A percentile compares a stretch with the other conserved stretches of the same genome.
phyloP scores from a whole-genome alignment of 2,888 invertebrate species.

The Tachystola acroxantha region DNA sequence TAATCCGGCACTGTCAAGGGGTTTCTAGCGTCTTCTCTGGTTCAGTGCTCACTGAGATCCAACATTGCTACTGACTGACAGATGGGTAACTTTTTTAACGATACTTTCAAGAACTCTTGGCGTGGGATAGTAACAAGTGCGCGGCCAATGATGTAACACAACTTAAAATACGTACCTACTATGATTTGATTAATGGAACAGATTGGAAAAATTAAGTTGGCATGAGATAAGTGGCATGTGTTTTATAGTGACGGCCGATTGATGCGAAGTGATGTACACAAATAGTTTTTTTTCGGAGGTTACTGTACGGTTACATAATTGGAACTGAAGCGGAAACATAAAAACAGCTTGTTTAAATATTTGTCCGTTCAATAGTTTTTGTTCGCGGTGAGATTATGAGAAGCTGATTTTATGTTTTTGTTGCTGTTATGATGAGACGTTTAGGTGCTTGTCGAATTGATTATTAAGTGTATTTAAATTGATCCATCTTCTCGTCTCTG shows the following conservation, averaged over 20 bases:
- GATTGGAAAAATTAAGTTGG: conserved; percentile 59
- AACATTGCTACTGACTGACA: conserved; percentile 32
- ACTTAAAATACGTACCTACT: conserved; percentile 28
- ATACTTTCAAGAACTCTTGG: conserved; percentile 31
- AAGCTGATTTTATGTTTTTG: neutral
- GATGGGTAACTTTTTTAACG: conserved; percentile 44
- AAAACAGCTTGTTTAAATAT: conserved; percentile 8
- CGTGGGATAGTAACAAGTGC: conserved; percentile 50
- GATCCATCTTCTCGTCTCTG: neutral
- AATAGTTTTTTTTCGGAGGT: conserved; percentile 37
- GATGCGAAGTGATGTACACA: conserved; percentile 38
- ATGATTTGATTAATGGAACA: conserved; percentile 62
- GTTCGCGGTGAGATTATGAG: neutral
- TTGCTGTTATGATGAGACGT: neutral
- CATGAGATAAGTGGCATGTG: conserved; percentile 46
- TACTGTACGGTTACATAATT: conserved; percentile 48
- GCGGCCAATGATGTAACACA: conserved; percentile 36
- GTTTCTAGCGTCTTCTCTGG: conserved; percentile 35
- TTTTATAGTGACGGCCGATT: conserved; percentile 40
- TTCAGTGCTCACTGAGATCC: conserved; percentile 51
- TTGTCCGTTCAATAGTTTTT: conserved; percentile 1
- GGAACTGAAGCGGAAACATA: conserved; percentile 34
- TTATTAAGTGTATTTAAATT: neutral
- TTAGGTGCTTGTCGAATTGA: neutral
- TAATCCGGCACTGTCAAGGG: no score